phyloP scores from a whole-genome alignment of 2,797 vertebrate species.

The Anomalospiza imberbis region DNA sequence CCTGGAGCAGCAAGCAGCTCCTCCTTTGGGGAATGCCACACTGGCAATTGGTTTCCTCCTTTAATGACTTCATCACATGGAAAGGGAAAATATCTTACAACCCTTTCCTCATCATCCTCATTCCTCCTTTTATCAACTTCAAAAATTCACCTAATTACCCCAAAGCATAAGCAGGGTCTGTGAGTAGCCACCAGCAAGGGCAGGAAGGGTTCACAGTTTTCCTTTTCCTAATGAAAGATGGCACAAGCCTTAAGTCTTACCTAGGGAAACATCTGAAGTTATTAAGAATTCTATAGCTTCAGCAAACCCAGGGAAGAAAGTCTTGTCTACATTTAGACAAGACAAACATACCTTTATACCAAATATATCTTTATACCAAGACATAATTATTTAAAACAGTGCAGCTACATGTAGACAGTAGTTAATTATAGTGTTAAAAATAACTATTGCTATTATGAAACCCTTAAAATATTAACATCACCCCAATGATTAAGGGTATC shows the following conservation, averaged over 20 bases:
- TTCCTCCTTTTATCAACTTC: not conserved
- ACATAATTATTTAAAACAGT: not conserved
- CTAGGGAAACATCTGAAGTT: not conserved
- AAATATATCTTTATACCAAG: not conserved
- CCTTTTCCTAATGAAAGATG: not conserved
- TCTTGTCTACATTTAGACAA: not conserved
- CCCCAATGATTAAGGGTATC: not conserved
- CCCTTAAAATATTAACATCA: constrained; percentile 35
- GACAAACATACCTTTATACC: not conserved
- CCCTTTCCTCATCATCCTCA: not conserved
- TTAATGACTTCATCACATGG: not conserved
- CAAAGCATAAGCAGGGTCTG: not conserved
- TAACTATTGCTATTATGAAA: not conserved
- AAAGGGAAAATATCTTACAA: not conserved
- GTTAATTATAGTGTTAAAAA: not conserved
- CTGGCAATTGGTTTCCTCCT: not conserved
- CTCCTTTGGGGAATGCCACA: not conserved
- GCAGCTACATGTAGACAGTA: not conserved
- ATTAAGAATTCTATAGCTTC: not conserved
- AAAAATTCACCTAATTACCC: not conserved
- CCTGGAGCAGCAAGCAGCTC: not conserved
- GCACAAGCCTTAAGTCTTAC: not conserved
- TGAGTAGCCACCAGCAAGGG: not conserved
- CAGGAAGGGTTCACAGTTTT: not conserved
- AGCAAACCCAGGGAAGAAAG: not conserved